These are phyloP conservation scores for Drosophila subsilvestris DNA, from an alignment of 2,888 invertebrate species.

Conservation along the genomic window DNA sequence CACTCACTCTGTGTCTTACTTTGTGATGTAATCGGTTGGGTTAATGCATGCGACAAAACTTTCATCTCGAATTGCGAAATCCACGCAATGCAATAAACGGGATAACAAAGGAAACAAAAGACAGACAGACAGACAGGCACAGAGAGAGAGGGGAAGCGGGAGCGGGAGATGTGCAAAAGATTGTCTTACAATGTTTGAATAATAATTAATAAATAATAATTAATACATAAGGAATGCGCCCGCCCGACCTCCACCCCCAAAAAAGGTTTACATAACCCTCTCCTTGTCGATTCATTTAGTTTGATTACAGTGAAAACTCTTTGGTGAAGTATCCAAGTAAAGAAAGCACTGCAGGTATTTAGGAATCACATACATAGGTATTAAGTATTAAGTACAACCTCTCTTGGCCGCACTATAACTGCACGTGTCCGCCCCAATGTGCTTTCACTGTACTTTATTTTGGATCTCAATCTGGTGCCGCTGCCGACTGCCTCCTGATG, in stretches of 20 bases:
- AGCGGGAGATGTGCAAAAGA: slow-evolving; percentile 57
- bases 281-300: not conserved
- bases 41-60: slow-evolving; percentile 76
- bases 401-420: slow-evolving; percentile 6
- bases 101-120: slow-evolving; percentile 21
- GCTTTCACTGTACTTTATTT: slow-evolving; percentile 13
- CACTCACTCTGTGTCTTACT: slow-evolving; percentile 32
- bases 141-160: not conserved
- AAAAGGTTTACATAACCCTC: slow-evolving; percentile 11
- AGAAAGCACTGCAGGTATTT: not conserved
- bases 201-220: slow-evolving; percentile 49
- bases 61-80: slow-evolving; percentile 73
- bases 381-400: not conserved
- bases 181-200: slow-evolving; percentile 72
- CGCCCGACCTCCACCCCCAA: not conserved
- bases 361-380: slow-evolving; percentile 15
- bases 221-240: slow-evolving; percentile 21
- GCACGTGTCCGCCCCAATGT: not conserved
- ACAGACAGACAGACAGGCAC: slow-evolving; percentile 29
- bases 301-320: not conserved
- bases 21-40: slow-evolving; percentile 69
- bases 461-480: slow-evolving; percentile 50
- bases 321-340: not conserved
- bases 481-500: slow-evolving; percentile 31
- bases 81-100: slow-evolving; percentile 36